Percentiles rank a stretch among this genome's conserved stretches.
These are phyloP conservation scores for Gobionotothen gibberifrons DNA, from an alignment of 2,797 vertebrate species.

Conservation along the genomic window DNA sequence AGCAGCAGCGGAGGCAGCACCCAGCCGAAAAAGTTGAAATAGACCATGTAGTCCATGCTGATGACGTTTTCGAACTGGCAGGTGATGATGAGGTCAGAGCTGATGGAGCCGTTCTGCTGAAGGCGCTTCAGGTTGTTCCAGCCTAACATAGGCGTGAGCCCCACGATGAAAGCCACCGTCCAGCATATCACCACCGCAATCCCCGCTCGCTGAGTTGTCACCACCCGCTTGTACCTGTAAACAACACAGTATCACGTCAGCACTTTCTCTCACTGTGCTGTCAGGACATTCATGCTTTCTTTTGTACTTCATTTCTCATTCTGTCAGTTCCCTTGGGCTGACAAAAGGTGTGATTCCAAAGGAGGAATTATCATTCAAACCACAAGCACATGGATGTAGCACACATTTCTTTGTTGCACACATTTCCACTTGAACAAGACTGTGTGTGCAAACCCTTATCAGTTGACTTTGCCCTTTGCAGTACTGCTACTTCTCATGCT, in stretches of 20 bases:
- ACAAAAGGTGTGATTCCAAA: conserved; percentile 13
- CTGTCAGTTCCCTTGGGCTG: background rate
- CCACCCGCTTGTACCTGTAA: conserved; percentile 92
- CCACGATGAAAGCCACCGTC: conserved; percentile 92
- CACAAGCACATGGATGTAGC: conserved; percentile 15
- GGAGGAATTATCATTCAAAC: conserved; percentile 15
- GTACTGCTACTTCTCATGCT: conserved; percentile 11
- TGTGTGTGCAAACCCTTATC: conserved; percentile 18
- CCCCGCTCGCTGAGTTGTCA: conserved; percentile 89
- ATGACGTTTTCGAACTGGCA: conserved; percentile 96
- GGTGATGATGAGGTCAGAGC: conserved; percentile 82
- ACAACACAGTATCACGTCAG: conserved; percentile 37
- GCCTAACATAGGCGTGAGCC: conserved; percentile 95
- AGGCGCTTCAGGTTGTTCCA: conserved; percentile 93
- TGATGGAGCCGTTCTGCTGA: conserved; percentile 80
- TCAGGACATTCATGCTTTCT: background rate
- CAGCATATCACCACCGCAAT: conserved; percentile 92
- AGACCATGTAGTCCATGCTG: conserved; percentile 99
- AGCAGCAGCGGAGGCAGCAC: conserved; percentile 94
- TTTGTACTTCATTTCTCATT: conserved; percentile 18
- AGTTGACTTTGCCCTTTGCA: conserved; percentile 21
- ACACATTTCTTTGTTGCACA: conserved; percentile 19
- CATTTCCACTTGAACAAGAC: conserved; percentile 20
- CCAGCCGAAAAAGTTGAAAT: conserved; percentile 98
- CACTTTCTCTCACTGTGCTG: conserved; percentile 23